A percentile compares a stretch with the other conserved stretches of the same genome.
Conservation (phyloP, 2,888 invertebrate species). For the Hylaea fasciaria region DNA sequence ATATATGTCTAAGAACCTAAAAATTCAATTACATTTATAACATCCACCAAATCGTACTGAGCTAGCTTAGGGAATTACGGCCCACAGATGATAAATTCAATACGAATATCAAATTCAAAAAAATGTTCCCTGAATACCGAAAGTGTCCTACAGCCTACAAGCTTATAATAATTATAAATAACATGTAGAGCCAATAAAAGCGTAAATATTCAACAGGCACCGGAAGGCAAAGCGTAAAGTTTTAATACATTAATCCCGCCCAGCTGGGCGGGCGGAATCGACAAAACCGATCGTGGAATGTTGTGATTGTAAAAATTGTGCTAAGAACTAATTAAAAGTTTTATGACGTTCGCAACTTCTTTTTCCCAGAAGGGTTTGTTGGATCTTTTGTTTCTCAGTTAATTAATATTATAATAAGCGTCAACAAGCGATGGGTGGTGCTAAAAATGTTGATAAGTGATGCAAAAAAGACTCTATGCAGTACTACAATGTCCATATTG, state of each 20-base stretch:
- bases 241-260: conserved; percentile 47
- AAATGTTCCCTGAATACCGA: too few relatives aligned
- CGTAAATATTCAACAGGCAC: conserved; percentile 44
- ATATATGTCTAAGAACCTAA: too few relatives aligned
- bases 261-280: conserved; percentile 33
- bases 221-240: conserved; percentile 42
- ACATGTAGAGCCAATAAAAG: conserved; percentile 30
- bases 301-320: conserved; percentile 48
- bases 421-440: conserved; percentile 8
- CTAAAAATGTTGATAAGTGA: too few relatives aligned
- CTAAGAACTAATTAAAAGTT: conserved; percentile 58
- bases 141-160: too few relatives aligned
- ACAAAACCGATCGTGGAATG: conserved; percentile 46
- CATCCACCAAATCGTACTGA: too few relatives aligned
- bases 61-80: too few relatives aligned
- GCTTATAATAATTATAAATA: conserved; percentile 25
- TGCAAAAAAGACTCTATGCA: too few relatives aligned
- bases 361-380: conserved; percentile 40
- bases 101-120: too few relatives aligned
- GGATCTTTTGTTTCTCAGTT: background rate
- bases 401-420: conserved; percentile 7
- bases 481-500: too few relatives aligned
- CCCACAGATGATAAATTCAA: too few relatives aligned
- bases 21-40: too few relatives aligned
- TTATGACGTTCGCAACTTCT: conserved; percentile 49